These are phyloP conservation scores for Tyria jacobaeae DNA, from an alignment of 2,888 invertebrate genomes.

Conservation along the genomic window DNA sequence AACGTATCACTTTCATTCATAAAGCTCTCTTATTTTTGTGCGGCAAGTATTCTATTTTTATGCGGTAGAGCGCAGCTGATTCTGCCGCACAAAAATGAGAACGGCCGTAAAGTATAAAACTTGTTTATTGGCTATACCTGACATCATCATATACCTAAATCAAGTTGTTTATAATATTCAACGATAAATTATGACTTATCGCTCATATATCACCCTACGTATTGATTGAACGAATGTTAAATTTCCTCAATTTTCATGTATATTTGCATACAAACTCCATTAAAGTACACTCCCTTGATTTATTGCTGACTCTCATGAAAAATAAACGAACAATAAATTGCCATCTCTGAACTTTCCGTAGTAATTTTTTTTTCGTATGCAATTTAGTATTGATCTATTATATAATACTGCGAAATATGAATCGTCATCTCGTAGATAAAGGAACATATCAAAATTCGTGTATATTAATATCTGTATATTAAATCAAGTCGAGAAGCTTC, in stretches of 20 bases:
- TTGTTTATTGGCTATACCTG: too few species aligned
- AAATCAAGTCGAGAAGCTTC: conserved; percentile 50
- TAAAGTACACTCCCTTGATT: conserved; percentile 18
- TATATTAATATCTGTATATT: conserved; percentile 56
- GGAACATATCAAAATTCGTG: conserved; percentile 26
- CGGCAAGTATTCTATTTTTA: too few species aligned
- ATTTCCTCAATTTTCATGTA: conserved; percentile 23
- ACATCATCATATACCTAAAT: too few species aligned
- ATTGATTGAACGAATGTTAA: conserved; percentile 10
- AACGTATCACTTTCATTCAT: too few species aligned
- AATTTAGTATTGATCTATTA: neutral
- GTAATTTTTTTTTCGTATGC: conserved; percentile 7
- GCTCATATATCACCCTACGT: conserved; percentile 2
- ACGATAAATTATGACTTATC: neutral
- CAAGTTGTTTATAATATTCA: neutral
- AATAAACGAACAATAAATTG: conserved; percentile 16
- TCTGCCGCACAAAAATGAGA: too few species aligned
- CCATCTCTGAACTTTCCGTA: conserved; percentile 9
- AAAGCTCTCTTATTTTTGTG: too few species aligned
- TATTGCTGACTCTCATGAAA: conserved; percentile 15
- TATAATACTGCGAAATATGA: neutral
- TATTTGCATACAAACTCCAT: conserved; percentile 19
- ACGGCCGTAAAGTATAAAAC: too few species aligned
- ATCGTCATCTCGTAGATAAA: neutral
- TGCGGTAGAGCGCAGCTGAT: too few species aligned